Evolutionary conservation across 2,797 vertebrate species (phyloP), one percentile per base, ranked within the genome.

Genomic region (Megaceryle alcyon): DNA sequence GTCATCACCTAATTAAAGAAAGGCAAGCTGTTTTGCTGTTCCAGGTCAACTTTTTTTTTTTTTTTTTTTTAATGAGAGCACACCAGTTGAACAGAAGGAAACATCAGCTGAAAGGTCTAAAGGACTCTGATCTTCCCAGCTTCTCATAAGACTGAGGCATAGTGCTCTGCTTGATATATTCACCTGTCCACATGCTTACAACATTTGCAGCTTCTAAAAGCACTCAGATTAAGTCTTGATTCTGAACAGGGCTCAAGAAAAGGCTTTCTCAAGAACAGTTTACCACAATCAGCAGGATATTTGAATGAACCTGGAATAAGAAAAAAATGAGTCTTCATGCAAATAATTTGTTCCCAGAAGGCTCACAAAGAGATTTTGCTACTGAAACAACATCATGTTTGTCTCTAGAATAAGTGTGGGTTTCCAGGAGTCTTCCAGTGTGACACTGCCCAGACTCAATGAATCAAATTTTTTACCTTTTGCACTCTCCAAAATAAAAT

Each of bases 321-420:
- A 92, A 94, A 88, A 35, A 93, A 87, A 20, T 64, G 53, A 94
- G 53, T 78, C 80, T 69, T 94, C 48, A 61, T 81, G 80, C 56
- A 94, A 94, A 95, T 57, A 65, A 82, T 71, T 77, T 80, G 71
- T 82, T 95, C 91, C 87, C 75, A 92, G 79, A 31, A 91, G 64
- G 60, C 82, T 88, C 84, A 87, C 51, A 82, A 91, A 92, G 51
- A 59, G 57, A 94, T 95, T 81, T 66, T 86, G 92, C 94, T 94
- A 89, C 89, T 87, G 85, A 96, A 92, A 92, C 91, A 65, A 88
- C 72, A 94, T 37, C 0, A 9, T 63, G 66, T 87, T 94, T 93
- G 43, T 61, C 86, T 91, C 35, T 49, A 70, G 60, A 92, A 69
- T 43, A 71, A 87, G 56, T 17, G 20, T 77, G 86, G 82, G 85